These are phyloP conservation scores for Galbula dea DNA, from an alignment of 2,113 vertebrate genomes.

Conservation along the genomic window DNA sequence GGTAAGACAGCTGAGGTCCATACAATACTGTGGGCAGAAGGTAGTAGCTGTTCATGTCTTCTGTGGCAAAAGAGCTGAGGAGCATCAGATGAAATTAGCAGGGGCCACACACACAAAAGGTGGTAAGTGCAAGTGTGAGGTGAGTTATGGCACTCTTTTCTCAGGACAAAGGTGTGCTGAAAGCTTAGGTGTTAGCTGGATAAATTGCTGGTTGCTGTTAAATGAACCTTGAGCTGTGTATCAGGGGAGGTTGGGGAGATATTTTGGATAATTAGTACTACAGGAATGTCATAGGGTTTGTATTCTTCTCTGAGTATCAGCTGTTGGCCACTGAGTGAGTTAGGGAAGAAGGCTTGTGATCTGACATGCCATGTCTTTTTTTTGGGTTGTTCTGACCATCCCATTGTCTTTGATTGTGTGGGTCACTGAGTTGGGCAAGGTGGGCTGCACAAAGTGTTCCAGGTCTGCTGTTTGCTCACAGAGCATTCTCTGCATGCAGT, in stretches of 20 bases:
- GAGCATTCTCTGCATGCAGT: neutral
- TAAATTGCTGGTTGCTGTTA: neutral
- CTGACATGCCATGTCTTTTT: neutral
- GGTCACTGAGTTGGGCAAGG: neutral
- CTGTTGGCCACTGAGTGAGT: neutral
- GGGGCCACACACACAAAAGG: neutral
- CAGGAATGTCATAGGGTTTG: neutral
- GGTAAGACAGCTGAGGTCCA: neutral
- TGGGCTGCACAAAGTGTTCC: neutral
- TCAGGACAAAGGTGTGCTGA: rapidly evolving
- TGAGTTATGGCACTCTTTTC: neutral
- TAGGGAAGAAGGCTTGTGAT: neutral
- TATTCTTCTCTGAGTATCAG: neutral
- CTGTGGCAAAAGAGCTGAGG: neutral
- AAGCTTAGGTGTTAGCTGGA: neutral
- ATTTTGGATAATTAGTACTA: neutral
- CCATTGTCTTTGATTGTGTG: neutral
- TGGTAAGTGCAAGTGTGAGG: neutral
- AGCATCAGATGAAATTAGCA: neutral
- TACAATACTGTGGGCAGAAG: neutral
- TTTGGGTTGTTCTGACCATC: neutral
- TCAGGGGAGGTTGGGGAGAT: neutral
- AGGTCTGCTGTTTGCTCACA: neutral
- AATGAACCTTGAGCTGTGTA: neutral
- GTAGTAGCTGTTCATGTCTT: neutral